Evolutionary conservation across 2,797 vertebrate species (phyloP).

Genomic region (Agapornis canus): DNA sequence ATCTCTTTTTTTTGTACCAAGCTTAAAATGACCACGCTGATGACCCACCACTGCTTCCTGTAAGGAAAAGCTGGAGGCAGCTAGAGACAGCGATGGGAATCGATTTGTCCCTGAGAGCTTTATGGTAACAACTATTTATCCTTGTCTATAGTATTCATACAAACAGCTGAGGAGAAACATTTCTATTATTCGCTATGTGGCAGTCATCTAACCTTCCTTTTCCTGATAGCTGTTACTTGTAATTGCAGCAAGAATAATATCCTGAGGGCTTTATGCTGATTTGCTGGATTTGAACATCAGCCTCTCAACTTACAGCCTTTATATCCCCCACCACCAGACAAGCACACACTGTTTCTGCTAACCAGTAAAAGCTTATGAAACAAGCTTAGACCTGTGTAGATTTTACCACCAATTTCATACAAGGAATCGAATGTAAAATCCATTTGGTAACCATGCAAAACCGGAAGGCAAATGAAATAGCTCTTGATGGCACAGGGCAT

Average conservation of each 20-base stretch:
- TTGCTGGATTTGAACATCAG: constrained; percentile 12
- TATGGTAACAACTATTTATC: background rate
- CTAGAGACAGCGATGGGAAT: background rate
- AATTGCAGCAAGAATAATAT: constrained; percentile 37
- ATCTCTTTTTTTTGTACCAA: background rate
- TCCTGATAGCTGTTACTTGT: background rate
- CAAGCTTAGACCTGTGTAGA: background rate
- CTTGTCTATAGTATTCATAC: background rate
- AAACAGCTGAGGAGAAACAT: background rate
- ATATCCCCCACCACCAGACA: accelerated
- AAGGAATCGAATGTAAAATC: background rate
- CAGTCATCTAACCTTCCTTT: background rate
- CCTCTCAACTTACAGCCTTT: background rate
- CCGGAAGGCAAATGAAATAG: background rate
- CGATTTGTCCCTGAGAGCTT: background rate
- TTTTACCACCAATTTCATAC: background rate
- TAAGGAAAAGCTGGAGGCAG: background rate
- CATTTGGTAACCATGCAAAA: background rate
- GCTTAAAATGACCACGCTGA: background rate
- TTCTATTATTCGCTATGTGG: background rate
- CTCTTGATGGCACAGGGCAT: background rate
- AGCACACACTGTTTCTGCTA: background rate
- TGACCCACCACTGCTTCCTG: background rate
- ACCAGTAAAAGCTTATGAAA: background rate
- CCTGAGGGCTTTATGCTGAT: constrained; percentile 43